Conservation (phyloP, 2,797 vertebrate genomes). For the Orestias chungarensis region DNA sequence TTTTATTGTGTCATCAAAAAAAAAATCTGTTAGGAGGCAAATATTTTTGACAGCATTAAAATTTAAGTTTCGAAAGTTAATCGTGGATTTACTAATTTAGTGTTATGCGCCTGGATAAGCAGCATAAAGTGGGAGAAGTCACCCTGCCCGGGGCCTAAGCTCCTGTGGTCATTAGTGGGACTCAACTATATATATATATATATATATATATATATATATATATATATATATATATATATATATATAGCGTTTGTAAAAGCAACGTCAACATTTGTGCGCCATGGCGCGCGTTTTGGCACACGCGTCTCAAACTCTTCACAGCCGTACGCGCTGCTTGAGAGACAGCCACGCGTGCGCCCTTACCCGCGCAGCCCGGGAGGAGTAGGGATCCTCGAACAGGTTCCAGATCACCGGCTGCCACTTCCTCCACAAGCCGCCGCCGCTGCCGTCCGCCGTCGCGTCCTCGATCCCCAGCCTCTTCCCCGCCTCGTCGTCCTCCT, state of each 20-base stretch:
- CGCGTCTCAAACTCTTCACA: neutral
- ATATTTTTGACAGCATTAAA: neutral
- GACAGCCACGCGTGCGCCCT: constrained; percentile 69
- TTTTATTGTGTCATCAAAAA: no score
- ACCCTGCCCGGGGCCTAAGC: neutral
- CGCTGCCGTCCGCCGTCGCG: constrained; percentile 79
- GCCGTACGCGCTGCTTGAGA: neutral
- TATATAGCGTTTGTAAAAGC: neutral
- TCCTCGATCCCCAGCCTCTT: constrained; percentile 91
- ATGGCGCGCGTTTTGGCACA: neutral
- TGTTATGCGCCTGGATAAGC: neutral
- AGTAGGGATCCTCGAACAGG: constrained; percentile 98
- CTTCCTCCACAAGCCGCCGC: constrained; percentile 87
- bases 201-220: neutral
- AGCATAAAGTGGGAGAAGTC: neutral
- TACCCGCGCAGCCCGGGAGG: constrained; percentile 97
- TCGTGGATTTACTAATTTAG: neutral
- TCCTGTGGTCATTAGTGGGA: no score
- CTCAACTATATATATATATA: neutral
- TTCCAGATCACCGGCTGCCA: constrained; percentile 95
- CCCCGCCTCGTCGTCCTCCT: constrained; percentile 82
- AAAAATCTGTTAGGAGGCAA: neutral
- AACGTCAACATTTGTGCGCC: neutral
- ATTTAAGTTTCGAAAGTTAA: neutral
- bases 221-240: neutral